Evolutionary conservation across 2,888 invertebrate genomes (phyloP), one percentile per base, ranked within the genome.

Genomic region (Leucophenga maculata): DNA sequence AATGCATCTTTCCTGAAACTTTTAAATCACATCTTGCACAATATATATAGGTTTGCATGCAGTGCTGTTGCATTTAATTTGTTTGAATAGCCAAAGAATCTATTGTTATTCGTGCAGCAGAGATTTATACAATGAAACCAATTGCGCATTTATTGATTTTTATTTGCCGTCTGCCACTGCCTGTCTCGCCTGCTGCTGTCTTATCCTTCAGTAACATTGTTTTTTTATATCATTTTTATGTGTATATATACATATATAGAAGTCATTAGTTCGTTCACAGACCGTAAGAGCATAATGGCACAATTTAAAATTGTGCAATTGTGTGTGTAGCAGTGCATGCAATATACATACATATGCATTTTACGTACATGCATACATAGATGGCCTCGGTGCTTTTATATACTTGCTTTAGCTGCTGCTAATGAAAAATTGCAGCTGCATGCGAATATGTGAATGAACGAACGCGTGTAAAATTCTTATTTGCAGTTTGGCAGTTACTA

Each of bases 231-330:
- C 4, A 26, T 39, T 6, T 39, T 6, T 22, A 65, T 60, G 32
- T 11, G 16, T 31, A 16, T 62, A 39, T 62, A 46, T 20, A 16
- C 13, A 16, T 50, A 16, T 8, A 16, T 18, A 50, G 1, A 16
- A 82, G 85, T 82, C 80, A 82, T 84, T 50, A 32, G 32, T 31
- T 16, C 16, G 3, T 26, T 6, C 59, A 32, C 59, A 32, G 31
- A 59, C 13, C 11, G 2, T 39, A n/a, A 18, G 39, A 31, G n/a
- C 31, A 60, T 14, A 60, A 39, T 32, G 2, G 26, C 26, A 16
- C 60, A 44, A 60, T 48, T 81, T 82, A 79, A 81, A 81, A 83
- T 83, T 83, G 80, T 84, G 82, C 84, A 82, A 82, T 82, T 83
- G 78, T 84, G 74, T 78, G 78, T 82, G 77, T 76, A 69, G 75